Evolutionary conservation across 2,888 invertebrate genomes (phyloP).

Genomic region (Hermaeophaga mercurialis): DNA sequence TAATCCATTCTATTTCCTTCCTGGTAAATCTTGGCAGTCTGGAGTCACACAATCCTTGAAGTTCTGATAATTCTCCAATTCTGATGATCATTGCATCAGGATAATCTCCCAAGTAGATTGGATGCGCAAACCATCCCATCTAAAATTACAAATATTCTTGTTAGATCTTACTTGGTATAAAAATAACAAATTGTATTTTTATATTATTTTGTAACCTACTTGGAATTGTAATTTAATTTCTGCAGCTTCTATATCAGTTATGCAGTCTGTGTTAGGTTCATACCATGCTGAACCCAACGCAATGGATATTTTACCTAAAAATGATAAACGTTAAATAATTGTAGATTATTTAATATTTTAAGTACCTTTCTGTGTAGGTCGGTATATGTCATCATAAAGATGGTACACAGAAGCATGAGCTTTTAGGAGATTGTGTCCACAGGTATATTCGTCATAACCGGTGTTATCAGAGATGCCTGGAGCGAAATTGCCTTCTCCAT

Average conservation of each 20-base stretch:
- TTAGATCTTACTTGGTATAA: too few species aligned
- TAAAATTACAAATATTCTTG: slow-evolving; percentile 8
- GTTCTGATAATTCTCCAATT: slow-evolving; percentile 60
- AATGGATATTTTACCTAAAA: slow-evolving; percentile 45
- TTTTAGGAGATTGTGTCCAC: slow-evolving; percentile 14
- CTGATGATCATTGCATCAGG: slow-evolving; percentile 65
- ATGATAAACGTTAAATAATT: neutral
- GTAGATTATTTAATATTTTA: neutral
- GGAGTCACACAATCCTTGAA: slow-evolving; percentile 58
- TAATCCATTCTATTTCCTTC: slow-evolving; percentile 64
- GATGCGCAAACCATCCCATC: slow-evolving; percentile 55
- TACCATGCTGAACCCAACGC: slow-evolving; percentile 67
- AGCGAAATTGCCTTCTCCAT: slow-evolving; percentile 14
- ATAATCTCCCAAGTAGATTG: slow-evolving; percentile 71
- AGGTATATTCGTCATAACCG: slow-evolving; percentile 15
- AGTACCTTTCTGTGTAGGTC: slow-evolving; percentile 16
- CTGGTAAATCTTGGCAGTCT: slow-evolving; percentile 66
- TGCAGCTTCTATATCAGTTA: slow-evolving; percentile 64
- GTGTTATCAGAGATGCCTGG: slow-evolving; percentile 8
- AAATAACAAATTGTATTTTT: neutral
- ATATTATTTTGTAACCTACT: slow-evolving; percentile 51
- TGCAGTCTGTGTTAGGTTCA: slow-evolving; percentile 62
- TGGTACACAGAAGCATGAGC: slow-evolving; percentile 19
- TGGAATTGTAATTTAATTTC: slow-evolving; percentile 61
- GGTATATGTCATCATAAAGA: slow-evolving; percentile 15